Base-by-base conservation (phyloP, 2,888 invertebrate species). In the Pristionchus maxplancki region DNA sequence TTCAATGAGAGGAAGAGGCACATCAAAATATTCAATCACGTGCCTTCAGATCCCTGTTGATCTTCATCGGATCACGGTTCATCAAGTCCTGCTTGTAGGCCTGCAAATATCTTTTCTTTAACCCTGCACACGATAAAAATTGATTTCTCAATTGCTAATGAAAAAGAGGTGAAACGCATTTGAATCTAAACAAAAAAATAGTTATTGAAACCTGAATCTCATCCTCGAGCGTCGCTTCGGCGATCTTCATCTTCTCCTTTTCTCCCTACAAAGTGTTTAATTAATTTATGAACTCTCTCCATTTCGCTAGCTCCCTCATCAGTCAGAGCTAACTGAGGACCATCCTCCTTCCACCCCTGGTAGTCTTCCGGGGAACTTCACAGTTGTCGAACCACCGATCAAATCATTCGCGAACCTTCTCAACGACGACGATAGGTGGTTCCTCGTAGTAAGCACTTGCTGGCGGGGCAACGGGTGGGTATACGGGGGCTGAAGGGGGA, bases 211-310 rank as follows among this genome's bases (percentile, higher is more conserved):
- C 78, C 78, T 67, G 48, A 34, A 87, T 87, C 50, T 87, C 86
- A 67, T 87, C 86, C 37, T 87, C 86, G 24, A 71, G 86, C 13
- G 71, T 87, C 9, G 86, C 71, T 17, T 87, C 86, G 15, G 48
- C n/a, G 4, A 87, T 71, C 86, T 87, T 87, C 86, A 87, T 87
- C 85, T 62, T 85, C 44, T 83, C 82, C 50, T 44, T 44, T n/a
- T 81, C 81, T 78, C 44, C 78, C 64, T 31, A 3, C 31, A 58
- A 58, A n/a, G 9, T 24, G 20, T 58, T n/a, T 58, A 9, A 44
- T 44, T 44, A 44, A 44, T 11, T 44, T 44, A 44, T 44, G 20
- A 2, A 50, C 1, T 50, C 50, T 50, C 17, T 50, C 13, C 20
- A 15, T 50, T 4, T 5, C 20, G 2, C 15, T 20, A 50, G 20